Conservation (phyloP, 2,888 invertebrate species). For the Ophioninae sp. region DNA sequence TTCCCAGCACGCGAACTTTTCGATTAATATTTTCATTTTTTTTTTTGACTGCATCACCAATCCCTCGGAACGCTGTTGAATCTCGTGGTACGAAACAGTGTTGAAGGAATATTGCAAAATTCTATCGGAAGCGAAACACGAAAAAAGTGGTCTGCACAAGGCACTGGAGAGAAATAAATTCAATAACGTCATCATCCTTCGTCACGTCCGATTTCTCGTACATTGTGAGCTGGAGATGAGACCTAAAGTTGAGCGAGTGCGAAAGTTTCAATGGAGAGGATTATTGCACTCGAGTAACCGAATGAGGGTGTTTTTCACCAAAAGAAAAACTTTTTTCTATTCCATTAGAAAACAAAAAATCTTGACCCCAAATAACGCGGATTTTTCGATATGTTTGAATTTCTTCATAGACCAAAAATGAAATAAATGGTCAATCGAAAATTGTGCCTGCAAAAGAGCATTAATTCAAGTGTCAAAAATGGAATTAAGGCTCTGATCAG, state of each 20-base stretch:
- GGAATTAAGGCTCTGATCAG: too few relatives aligned
- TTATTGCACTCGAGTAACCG: neutral
- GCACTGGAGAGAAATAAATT: conserved; percentile 20
- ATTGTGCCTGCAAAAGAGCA: too few relatives aligned
- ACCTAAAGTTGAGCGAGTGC: neutral
- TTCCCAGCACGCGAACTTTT: neutral
- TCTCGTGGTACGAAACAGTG: neutral
- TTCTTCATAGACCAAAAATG: too few relatives aligned
- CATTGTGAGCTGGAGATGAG: neutral
- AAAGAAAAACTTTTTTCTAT: too few relatives aligned
- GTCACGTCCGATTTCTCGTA: conserved; percentile 5
- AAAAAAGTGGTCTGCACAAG: neutral
- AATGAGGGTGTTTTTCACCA: neutral
- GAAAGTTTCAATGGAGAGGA: neutral
- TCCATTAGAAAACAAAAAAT: neutral
- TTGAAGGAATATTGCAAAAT: conserved; percentile 1
- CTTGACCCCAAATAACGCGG: neutral
- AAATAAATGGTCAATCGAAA: too few relatives aligned
- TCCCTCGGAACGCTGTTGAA: neutral
- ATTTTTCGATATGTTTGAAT: too few relatives aligned
- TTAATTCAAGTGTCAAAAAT: too few relatives aligned
- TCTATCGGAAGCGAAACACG: neutral
- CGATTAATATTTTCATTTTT: neutral
- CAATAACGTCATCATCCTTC: neutral
- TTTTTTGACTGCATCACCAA: neutral